Percentiles rank a stretch among this genome's conserved stretches.
Conservation (phyloP, 2,888 invertebrate species). For the Anaspis maculata region DNA sequence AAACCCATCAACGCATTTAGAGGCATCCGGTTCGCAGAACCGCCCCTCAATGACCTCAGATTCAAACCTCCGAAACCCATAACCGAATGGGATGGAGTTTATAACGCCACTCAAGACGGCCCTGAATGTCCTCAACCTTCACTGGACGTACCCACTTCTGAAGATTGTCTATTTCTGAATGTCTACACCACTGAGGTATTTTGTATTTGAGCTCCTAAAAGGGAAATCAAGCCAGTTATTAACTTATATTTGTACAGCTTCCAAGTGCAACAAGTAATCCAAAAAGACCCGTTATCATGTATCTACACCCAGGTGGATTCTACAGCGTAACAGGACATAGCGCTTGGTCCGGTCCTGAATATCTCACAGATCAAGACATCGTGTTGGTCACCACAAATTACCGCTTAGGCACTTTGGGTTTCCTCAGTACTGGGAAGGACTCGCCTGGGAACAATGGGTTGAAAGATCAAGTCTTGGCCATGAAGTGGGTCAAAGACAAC, state of each 20-base stretch:
- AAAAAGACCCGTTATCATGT: slow-evolving; percentile 55
- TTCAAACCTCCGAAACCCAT: slow-evolving; percentile 30
- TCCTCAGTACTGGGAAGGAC: slow-evolving; percentile 51
- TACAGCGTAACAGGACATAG: slow-evolving; percentile 54
- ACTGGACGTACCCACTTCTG: no score
- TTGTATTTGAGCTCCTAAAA: slow-evolving; percentile 32
- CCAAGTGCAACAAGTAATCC: no score
- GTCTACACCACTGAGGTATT: slow-evolving; percentile 49
- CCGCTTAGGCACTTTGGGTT: slow-evolving; percentile 46
- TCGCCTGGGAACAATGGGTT: slow-evolving; percentile 63
- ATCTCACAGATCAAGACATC: slow-evolving; percentile 55
- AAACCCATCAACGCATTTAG: slow-evolving; percentile 15
- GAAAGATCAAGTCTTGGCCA: slow-evolving; percentile 60
- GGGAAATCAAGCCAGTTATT: no score
- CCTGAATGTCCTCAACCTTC: slow-evolving; percentile 21
- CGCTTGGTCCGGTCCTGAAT: slow-evolving; percentile 48
- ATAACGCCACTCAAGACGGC: slow-evolving; percentile 26
- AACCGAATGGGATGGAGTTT: slow-evolving; percentile 25
- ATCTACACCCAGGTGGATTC: slow-evolving; percentile 60
- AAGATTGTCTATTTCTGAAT: slow-evolving; percentile 57
- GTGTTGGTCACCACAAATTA: slow-evolving; percentile 61
- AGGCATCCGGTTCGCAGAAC: slow-evolving; percentile 9
- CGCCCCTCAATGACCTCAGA: slow-evolving; percentile 23
- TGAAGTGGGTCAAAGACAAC: slow-evolving; percentile 59
- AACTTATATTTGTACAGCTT: no score